Evolutionary conservation across 2,888 invertebrate species (phyloP).

Genomic region (Drosophila melanosoma): DNA sequence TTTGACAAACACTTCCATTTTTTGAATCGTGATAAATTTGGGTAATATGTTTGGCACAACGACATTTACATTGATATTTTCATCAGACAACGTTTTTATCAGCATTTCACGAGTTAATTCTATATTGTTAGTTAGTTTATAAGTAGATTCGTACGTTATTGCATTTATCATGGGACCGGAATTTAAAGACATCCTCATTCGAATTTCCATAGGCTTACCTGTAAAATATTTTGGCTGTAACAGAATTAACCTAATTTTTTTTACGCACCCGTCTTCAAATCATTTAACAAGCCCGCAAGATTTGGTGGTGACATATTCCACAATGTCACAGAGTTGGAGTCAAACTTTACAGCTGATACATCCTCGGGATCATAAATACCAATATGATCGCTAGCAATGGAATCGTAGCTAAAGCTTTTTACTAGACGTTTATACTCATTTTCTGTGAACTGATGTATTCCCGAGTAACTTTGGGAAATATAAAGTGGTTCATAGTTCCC

Average conservation of each 20-base stretch:
- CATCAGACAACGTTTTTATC: constrained; percentile 28
- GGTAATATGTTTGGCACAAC: constrained; percentile 65
- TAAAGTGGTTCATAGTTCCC: constrained; percentile 96
- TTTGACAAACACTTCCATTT: constrained; percentile 50
- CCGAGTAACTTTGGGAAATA: constrained; percentile 93
- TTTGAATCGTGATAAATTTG: constrained; percentile 57
- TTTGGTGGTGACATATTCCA: constrained; percentile 72
- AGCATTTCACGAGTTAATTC: constrained; percentile 46
- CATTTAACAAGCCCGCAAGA: constrained; percentile 44
- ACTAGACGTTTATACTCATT: constrained; percentile 87
- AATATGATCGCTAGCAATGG: constrained; percentile 55
- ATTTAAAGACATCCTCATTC: constrained; percentile 44
- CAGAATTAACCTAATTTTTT: neutral
- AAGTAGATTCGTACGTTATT: constrained; percentile 45
- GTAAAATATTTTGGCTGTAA: neutral
- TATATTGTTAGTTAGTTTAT: constrained; percentile 37
- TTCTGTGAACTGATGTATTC: constrained; percentile 88
- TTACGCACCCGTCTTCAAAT: constrained; percentile 46
- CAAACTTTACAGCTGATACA: constrained; percentile 59
- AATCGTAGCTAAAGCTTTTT: constrained; percentile 86
- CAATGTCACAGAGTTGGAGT: constrained; percentile 60
- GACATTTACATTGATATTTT: constrained; percentile 26
- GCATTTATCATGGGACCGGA: constrained; percentile 18
- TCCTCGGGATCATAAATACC: constrained; percentile 57
- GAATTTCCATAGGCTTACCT: constrained; percentile 48